Conservation (phyloP, 2,888 invertebrate species). For the Agrochola macilenta region DNA sequence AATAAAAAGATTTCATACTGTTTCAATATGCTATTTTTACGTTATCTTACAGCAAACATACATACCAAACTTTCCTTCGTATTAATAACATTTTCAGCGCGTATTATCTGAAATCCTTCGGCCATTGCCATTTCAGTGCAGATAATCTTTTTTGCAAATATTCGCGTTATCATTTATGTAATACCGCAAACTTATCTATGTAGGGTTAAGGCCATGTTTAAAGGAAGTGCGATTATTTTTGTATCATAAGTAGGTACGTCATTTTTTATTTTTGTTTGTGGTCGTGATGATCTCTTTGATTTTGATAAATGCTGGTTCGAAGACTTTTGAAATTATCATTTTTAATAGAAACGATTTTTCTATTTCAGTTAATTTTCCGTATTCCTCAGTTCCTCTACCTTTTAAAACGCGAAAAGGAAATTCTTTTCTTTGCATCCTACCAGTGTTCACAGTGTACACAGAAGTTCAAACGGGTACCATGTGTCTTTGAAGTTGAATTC, state of each 20-base stretch:
- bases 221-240: slow-evolving; percentile 59
- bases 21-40: slow-evolving; percentile 26
- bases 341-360: neutral
- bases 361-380: neutral
- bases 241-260: slow-evolving; percentile 25
- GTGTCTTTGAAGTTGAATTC: neutral
- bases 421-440: slow-evolving; percentile 13
- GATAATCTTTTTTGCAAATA: slow-evolving; percentile 67
- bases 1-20: slow-evolving; percentile 17
- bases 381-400: neutral
- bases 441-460: slow-evolving; percentile 16
- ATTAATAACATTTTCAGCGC: slow-evolving; percentile 22
- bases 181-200: slow-evolving; percentile 62
- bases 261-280: slow-evolving; percentile 3
- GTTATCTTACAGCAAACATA: slow-evolving; percentile 38
- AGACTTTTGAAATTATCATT: neutral
- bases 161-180: slow-evolving; percentile 64
- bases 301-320: slow-evolving; percentile 13
- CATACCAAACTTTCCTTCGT: slow-evolving; percentile 26
- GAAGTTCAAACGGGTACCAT: neutral
- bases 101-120: slow-evolving; percentile 53
- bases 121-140: slow-evolving; percentile 61
- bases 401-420: neutral
- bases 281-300: neutral
- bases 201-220: slow-evolving; percentile 64